phyloP scores from a whole-genome alignment of 1,140 invertebrate species.

The Dolichoris vasculosae region DNA sequence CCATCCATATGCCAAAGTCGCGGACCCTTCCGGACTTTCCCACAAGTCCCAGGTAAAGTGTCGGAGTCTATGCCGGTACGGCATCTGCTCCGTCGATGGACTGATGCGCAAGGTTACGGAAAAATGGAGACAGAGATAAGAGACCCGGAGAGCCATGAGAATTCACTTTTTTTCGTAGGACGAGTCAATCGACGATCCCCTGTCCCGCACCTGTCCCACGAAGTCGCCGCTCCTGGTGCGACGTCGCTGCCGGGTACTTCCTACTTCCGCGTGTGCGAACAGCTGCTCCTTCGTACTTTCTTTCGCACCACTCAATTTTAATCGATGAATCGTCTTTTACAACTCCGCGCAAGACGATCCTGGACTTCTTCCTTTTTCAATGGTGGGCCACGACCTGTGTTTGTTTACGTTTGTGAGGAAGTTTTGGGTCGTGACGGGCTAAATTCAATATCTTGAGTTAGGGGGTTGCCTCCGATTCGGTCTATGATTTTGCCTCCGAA shows the following conservation, averaged over 20 bases:
- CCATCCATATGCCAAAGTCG: conserved; percentile 23
- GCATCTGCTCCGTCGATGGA: conserved; percentile 12
- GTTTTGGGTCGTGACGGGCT: background rate
- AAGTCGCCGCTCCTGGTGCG: background rate
- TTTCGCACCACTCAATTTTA: conserved; percentile 11
- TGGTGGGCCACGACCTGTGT: background rate
- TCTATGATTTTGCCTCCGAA: background rate
- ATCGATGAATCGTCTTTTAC: conserved; percentile 35
- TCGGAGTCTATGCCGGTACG: background rate
- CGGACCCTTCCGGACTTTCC: background rate
- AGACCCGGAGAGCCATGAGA: conserved; percentile 31
- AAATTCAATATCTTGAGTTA: background rate
- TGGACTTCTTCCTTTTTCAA: background rate
- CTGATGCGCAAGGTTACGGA: background rate
- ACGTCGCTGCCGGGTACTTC: background rate
- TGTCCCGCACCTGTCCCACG: conserved; percentile 13
- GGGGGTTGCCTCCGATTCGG: background rate
- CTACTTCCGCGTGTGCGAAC: background rate
- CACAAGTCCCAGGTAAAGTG: conserved; percentile 30
- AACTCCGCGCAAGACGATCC: background rate
- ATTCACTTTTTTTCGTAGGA: background rate
- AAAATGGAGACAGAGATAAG: conserved; percentile 6
- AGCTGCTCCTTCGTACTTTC: background rate
- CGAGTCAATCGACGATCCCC: background rate
- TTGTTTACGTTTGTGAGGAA: background rate